A percentile compares a stretch with the other conserved stretches of the same genome.
phyloP scores from a whole-genome alignment of 1,140 invertebrate species.

The Diuraphis noxia region DNA sequence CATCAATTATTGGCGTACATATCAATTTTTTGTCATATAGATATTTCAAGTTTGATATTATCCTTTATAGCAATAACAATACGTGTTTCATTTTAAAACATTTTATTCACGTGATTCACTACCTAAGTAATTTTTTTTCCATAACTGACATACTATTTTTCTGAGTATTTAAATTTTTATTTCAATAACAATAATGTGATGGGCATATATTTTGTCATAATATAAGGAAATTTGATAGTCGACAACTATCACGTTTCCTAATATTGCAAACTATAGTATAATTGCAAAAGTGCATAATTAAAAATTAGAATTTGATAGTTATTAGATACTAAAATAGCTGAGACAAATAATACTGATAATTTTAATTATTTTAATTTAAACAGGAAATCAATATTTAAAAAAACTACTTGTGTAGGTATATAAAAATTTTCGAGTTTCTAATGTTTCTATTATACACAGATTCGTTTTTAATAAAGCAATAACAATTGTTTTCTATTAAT shows the following conservation, averaged over 20 bases:
- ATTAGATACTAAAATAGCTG: background rate
- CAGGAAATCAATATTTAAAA: background rate
- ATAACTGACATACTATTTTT: background rate
- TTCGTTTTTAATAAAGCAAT: background rate
- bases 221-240: background rate
- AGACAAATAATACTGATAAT: background rate
- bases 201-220: background rate
- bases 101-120: background rate
- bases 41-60: background rate
- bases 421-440: background rate
- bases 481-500: too few relatives aligned
- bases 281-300: background rate
- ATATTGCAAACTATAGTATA: constrained; percentile 5
- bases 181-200: background rate
- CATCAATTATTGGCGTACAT: background rate
- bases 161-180: background rate
- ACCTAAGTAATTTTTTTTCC: background rate
- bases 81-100: background rate
- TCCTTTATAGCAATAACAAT: background rate
- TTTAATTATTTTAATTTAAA: background rate
- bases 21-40: background rate
- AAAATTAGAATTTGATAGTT: background rate
- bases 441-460: background rate
- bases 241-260: background rate
- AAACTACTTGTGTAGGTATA: too few relatives aligned